phyloP scores from a whole-genome alignment of 1,140 invertebrate genomes.

The Drosophila insularis region DNA sequence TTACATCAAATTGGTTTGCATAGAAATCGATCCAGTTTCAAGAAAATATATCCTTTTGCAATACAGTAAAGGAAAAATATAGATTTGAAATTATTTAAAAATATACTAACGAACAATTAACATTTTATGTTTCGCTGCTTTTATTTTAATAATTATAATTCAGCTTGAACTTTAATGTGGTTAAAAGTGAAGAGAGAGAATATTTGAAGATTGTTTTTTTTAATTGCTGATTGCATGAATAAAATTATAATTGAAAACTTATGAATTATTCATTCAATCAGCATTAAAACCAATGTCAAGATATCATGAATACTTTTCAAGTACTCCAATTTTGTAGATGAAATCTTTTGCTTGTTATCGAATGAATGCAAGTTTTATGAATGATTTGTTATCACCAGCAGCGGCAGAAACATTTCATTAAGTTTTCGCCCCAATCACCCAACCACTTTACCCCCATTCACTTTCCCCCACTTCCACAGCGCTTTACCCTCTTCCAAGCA shows the following conservation, averaged over 20 bases:
- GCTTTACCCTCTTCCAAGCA: slow-evolving; percentile 22
- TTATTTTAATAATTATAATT: too few species aligned
- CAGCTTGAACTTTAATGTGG: too few species aligned
- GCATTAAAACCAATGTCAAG: not conserved
- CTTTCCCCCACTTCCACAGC: not conserved
- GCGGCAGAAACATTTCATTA: slow-evolving; percentile 42
- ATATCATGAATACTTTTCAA: not conserved
- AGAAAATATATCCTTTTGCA: too few species aligned
- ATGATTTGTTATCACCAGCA: slow-evolving; percentile 52
- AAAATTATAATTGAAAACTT: not conserved
- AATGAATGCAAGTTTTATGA: slow-evolving; percentile 43
- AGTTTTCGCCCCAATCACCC: slow-evolving; percentile 7
- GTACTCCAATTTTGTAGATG: not conserved
- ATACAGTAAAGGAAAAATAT: too few species aligned
- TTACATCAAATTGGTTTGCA: not conserved
- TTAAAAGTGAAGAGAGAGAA: not conserved
- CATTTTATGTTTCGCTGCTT: too few species aligned
- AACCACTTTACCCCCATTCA: slow-evolving; percentile 12
- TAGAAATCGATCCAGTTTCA: too few species aligned
- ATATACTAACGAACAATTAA: too few species aligned
- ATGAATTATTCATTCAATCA: slow-evolving; percentile 1
- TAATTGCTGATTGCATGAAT: slow-evolving; percentile 5
- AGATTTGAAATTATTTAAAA: too few species aligned
- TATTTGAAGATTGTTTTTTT: not conserved
- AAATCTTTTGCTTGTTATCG: slow-evolving; percentile 19